These are phyloP conservation scores for Oreochromis spilurus DNA, from an alignment of 2,113 vertebrate genomes.

Conservation along the genomic window DNA sequence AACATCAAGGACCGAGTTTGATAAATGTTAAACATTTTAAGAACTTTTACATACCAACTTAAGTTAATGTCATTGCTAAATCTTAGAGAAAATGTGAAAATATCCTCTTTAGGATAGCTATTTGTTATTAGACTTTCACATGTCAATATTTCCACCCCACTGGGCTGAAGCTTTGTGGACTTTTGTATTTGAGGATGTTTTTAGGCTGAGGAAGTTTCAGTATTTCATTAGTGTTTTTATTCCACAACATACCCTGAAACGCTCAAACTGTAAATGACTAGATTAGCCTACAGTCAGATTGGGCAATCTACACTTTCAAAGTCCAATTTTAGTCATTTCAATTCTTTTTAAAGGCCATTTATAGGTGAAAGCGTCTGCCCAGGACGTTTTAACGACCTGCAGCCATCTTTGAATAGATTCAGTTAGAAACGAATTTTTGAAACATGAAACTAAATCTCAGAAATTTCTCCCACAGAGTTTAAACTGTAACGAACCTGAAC, in stretches of 20 bases:
- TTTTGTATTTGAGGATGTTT: neutral
- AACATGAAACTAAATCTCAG: neutral
- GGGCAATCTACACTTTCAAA: neutral
- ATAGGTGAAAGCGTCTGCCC: fast-evolving
- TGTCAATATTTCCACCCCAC: neutral
- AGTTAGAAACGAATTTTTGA: neutral
- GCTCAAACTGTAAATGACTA: neutral
- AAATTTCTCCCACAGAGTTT: neutral
- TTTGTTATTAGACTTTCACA: neutral
- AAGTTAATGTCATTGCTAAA: neutral
- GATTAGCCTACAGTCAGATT: neutral
- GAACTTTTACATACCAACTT: neutral
- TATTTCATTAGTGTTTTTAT: neutral
- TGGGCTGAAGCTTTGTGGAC: neutral
- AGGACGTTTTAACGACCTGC: neutral
- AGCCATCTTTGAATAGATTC: fast-evolving
- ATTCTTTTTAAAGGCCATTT: neutral
- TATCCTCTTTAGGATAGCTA: fast-evolving
- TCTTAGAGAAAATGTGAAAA: neutral
- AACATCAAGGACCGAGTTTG: neutral
- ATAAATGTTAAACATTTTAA: neutral
- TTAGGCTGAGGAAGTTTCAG: neutral
- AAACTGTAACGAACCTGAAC: slow-evolving; percentile 81
- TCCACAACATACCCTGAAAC: neutral
- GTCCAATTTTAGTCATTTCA: neutral